A percentile compares a stretch with the other conserved stretches of the same genome.
Conservation (phyloP, 2,113 vertebrate species). For the Hydrolagus affinis region DNA sequence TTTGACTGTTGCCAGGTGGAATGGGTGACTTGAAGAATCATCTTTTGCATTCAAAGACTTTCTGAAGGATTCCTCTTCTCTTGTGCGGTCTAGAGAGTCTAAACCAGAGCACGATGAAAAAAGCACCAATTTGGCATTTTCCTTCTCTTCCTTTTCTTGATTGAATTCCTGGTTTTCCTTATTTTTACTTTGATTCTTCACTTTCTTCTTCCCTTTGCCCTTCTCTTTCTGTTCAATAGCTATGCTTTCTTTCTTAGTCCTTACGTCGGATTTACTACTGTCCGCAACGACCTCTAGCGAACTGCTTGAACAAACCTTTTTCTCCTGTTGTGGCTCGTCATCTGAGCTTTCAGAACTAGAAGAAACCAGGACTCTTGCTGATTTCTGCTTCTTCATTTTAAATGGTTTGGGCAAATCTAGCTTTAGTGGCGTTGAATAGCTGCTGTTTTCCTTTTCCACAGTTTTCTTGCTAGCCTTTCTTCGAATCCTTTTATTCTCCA, state of each 20-base stretch:
- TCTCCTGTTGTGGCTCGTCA: conserved; percentile 71
- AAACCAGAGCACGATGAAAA: conserved; percentile 56
- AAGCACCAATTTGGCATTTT: conserved; percentile 76
- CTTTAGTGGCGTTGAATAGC: conserved; percentile 75
- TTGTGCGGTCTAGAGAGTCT: conserved; percentile 74
- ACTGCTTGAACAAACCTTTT: conserved; percentile 63
- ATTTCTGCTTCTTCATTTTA: conserved; percentile 82
- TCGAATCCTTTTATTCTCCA: conserved; percentile 80
- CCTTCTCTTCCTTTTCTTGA: conserved; percentile 75
- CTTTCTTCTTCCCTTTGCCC: conserved; percentile 88
- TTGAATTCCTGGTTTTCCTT: conserved; percentile 91
- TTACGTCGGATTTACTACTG: conserved; percentile 63
- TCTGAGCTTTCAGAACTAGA: conserved; percentile 89
- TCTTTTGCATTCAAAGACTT: conserved; percentile 93
- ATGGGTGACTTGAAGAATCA: conserved; percentile 86
- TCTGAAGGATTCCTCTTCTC: conserved; percentile 86
- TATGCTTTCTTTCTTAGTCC: conserved; percentile 72
- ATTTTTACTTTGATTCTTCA: conserved; percentile 92
- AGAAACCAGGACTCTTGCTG: conserved; percentile 64
- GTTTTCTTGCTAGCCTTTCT: conserved; percentile 77
- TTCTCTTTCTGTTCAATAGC: conserved; percentile 80
- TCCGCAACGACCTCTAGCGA: conserved; percentile 60
- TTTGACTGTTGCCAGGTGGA: conserved; percentile 82
- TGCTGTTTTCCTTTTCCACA: conserved; percentile 69
- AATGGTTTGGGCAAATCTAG: conserved; percentile 59